Evolutionary conservation across 2,797 vertebrate genomes (phyloP).

Genomic region (Picus viridis): DNA sequence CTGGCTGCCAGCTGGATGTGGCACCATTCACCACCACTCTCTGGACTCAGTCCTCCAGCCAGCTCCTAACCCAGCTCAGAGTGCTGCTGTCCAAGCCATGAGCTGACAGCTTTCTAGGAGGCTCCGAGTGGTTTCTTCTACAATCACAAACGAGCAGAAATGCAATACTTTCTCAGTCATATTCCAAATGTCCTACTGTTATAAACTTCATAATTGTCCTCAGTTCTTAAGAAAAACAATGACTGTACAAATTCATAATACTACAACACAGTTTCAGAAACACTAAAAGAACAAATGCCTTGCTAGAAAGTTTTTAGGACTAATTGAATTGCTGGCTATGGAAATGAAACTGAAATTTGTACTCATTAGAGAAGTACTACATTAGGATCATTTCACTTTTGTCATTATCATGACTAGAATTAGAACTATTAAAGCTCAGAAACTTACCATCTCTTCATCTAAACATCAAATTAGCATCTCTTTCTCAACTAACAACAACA

Average conservation of each 20-base stretch:
- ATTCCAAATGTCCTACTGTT: background rate
- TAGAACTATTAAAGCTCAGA: background rate
- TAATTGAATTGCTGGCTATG: background rate
- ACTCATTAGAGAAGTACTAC: background rate
- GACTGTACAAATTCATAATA: background rate
- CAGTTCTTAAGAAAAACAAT: background rate
- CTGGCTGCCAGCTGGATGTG: too few relatives aligned
- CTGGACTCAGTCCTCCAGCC: too few relatives aligned
- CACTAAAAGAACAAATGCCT: background rate
- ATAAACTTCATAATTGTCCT: background rate
- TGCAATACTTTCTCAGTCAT: background rate
- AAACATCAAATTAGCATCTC: background rate
- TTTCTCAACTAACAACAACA: background rate
- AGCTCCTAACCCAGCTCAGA: background rate
- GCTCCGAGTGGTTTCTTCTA: background rate
- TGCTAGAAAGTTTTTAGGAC: background rate
- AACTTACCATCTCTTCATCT: conserved; percentile 24
- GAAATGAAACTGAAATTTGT: background rate
- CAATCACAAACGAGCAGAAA: background rate
- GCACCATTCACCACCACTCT: too few relatives aligned
- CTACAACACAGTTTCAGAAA: background rate
- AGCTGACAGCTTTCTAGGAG: background rate
- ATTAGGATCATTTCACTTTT: background rate
- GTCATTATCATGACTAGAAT: background rate
- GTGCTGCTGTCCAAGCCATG: too few relatives aligned